Percentiles rank a stretch among this genome's conserved stretches.
phyloP scores from a whole-genome alignment of 37 sponge, comb jelly and placozoan species.

The Ephydatia muelleri region DNA sequence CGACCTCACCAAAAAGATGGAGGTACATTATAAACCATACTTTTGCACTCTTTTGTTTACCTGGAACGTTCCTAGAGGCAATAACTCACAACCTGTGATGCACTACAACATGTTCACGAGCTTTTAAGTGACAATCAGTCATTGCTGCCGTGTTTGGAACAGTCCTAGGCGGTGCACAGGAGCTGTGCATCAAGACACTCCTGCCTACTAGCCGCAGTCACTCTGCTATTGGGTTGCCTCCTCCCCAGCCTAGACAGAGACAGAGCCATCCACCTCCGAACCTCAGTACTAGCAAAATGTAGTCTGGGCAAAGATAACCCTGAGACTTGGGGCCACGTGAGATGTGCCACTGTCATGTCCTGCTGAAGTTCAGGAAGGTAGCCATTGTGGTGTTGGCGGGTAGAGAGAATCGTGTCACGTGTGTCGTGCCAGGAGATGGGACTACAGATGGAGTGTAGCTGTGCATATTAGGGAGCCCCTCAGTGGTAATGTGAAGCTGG shows the following conservation, averaged over 20 bases:
- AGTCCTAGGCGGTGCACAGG: neutral
- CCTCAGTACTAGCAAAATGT: neutral
- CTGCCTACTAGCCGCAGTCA: slow-evolving; percentile 34
- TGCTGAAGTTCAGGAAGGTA: slow-evolving; percentile 29
- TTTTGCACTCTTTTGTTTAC: neutral
- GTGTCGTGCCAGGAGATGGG: neutral
- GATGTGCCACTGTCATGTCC: neutral
- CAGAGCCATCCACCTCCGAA: neutral
- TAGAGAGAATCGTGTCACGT: neutral
- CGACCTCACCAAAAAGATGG: neutral
- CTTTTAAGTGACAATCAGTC: neutral
- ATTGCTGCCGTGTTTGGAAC: neutral
- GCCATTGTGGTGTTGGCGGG: slow-evolving; percentile 5
- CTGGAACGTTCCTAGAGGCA: neutral
- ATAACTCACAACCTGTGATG: neutral
- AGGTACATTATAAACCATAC: neutral
- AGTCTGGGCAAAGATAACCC: neutral
- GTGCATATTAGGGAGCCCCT: neutral
- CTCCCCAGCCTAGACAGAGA: neutral
- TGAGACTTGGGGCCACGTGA: neutral
- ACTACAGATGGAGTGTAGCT: neutral
- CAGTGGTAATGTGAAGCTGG: neutral
- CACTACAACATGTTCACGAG: neutral
- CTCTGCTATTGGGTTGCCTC: slow-evolving; percentile 28
- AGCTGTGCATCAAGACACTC: slow-evolving; percentile 27